phyloP scores from a whole-genome alignment of 2,888 invertebrate genomes.

The Chrysolina americana region DNA sequence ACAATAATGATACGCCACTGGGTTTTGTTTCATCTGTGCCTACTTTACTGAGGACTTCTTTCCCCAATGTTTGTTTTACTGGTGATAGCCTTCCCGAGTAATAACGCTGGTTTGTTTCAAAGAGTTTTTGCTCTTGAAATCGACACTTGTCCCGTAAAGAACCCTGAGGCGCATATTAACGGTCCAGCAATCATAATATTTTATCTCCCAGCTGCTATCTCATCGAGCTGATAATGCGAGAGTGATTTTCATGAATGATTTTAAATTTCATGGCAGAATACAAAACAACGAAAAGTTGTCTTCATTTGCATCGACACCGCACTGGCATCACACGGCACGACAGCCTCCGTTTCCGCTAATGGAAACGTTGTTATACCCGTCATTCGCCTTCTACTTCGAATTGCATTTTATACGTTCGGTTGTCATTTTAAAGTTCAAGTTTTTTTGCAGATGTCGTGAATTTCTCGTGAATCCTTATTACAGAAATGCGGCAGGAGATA shows the following conservation, averaged over 20 bases:
- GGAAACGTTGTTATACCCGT: neutral
- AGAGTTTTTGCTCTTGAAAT: too few species aligned
- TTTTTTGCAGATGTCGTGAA: constrained; percentile 18
- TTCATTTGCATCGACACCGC: constrained; percentile 8
- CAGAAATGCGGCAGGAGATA: constrained; percentile 53
- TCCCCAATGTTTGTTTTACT: too few species aligned
- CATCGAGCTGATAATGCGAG: neutral
- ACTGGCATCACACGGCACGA: neutral
- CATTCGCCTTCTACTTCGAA: neutral
- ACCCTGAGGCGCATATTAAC: too few species aligned
- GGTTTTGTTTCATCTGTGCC: too few species aligned
- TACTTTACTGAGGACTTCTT: too few species aligned
- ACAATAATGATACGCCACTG: too few species aligned
- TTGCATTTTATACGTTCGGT: constrained; percentile 30
- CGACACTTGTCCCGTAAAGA: too few species aligned
- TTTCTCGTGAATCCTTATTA: constrained; percentile 58
- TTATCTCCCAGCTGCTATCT: neutral
- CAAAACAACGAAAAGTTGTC: neutral
- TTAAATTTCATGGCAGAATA: neutral
- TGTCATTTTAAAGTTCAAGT: constrained; percentile 25
- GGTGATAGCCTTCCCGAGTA: too few species aligned
- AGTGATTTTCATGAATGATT: neutral
- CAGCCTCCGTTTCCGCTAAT: neutral
- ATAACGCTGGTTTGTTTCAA: too few species aligned
- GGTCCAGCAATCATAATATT: neutral